These are phyloP conservation scores for Chrysina gloriosa DNA, from an alignment of 2,888 invertebrate species.

Conservation along the genomic window DNA sequence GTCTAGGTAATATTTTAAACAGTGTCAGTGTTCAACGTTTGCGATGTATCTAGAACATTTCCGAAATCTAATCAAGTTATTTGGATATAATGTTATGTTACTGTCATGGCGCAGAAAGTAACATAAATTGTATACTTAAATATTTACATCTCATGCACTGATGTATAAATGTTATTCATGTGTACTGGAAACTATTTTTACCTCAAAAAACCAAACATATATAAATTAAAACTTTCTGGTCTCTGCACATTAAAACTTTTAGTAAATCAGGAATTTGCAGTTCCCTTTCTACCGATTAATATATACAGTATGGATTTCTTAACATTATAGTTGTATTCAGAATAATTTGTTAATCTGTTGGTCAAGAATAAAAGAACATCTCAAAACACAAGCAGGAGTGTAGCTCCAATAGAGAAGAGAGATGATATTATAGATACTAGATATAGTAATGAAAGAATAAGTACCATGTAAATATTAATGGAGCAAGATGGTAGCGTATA, in stretches of 20 bases:
- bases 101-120: slow-evolving; percentile 10
- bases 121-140: slow-evolving; percentile 15
- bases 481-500: too few species aligned
- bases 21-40: slow-evolving; percentile 1
- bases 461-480: too few species aligned
- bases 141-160: slow-evolving; percentile 13
- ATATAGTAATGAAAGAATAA: too few species aligned
- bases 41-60: not conserved
- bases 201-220: not conserved
- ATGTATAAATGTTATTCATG: slow-evolving; percentile 17
- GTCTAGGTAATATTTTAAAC: too few species aligned
- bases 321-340: too few species aligned
- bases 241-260: not conserved
- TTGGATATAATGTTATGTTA: slow-evolving; percentile 15
- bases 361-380: too few species aligned
- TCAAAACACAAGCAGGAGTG: too few species aligned
- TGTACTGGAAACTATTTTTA: slow-evolving; percentile 15
- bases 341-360: too few species aligned
- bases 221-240: too few species aligned
- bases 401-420: too few species aligned
- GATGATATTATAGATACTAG: too few species aligned
- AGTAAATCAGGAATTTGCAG: not conserved
- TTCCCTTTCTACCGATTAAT: not conserved
- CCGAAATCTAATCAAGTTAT: slow-evolving; percentile 14
- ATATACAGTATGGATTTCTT: too few species aligned